Percentiles rank a stretch among this genome's conserved stretches.
phyloP scores from a whole-genome alignment of 2,888 invertebrate genomes.

The Cremastinae sp. region DNA sequence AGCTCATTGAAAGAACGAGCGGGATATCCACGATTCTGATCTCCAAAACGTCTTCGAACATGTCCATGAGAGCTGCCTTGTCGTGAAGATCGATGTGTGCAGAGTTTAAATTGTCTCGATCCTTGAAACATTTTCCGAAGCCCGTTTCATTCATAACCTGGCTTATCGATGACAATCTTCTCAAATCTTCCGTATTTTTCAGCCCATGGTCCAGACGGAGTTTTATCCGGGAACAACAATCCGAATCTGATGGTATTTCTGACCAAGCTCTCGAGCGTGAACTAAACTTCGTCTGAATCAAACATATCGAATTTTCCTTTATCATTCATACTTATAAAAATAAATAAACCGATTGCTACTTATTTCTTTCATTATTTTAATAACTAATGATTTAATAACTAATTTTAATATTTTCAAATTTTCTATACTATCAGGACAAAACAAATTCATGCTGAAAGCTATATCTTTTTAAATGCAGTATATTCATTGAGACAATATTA shows the following conservation, averaged over 20 bases:
- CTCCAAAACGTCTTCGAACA: conserved; percentile 83
- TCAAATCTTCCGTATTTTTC: conserved; percentile 74
- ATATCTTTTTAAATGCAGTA: too few relatives aligned
- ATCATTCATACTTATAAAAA: conserved; percentile 1
- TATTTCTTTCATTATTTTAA: conserved; percentile 12
- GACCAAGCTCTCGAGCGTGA: conserved; percentile 91
- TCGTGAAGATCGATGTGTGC: conserved; percentile 79
- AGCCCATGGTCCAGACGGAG: conserved; percentile 84
- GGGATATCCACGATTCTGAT: conserved; percentile 85
- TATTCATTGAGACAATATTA: too few relatives aligned
- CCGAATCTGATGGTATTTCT: conserved; percentile 83
- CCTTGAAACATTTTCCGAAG: conserved; percentile 67
- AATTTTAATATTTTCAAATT: too few relatives aligned
- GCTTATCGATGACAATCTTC: conserved; percentile 71
- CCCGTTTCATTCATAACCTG: conserved; percentile 66
- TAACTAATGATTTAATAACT: too few relatives aligned
- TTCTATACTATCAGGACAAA: too few relatives aligned
- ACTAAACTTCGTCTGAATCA: conserved; percentile 88
- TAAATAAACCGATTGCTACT: neutral
- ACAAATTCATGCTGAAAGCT: too few relatives aligned
- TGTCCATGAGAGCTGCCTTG: conserved; percentile 79
- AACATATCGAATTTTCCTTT: neutral
- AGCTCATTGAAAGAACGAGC: conserved; percentile 89
- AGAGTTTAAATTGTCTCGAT: conserved; percentile 64
- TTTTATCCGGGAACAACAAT: conserved; percentile 83